Evolutionary conservation across 2,797 vertebrate genomes (phyloP).

Genomic region (Gadopsis bispinosus): DNA sequence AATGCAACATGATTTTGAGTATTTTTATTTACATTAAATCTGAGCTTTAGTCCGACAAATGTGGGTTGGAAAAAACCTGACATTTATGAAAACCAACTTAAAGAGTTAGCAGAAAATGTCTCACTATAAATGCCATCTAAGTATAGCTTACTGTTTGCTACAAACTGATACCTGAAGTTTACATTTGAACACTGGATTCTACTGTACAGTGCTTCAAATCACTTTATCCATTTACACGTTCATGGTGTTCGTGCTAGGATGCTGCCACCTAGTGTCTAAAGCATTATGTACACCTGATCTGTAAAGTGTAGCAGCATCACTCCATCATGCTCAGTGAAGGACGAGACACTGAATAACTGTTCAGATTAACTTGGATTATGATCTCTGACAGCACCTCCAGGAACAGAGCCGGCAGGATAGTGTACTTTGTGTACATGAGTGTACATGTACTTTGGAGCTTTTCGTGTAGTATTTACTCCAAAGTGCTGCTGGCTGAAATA

Average conservation of each 20-base stretch:
- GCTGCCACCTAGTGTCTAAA: conserved; percentile 70
- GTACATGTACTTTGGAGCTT: not conserved
- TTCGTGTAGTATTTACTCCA: not conserved
- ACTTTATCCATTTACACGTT: not conserved
- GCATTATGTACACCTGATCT: not conserved
- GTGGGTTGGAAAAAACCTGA: not conserved
- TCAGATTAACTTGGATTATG: not conserved
- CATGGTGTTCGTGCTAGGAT: conserved; percentile 18
- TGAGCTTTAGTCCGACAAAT: not conserved
- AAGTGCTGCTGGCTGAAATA: not conserved
- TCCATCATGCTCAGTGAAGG: not conserved
- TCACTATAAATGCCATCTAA: not conserved
- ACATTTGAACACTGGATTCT: not conserved
- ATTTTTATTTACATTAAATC: not conserved
- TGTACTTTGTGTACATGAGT: too few species aligned
- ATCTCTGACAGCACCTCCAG: conserved; percentile 20
- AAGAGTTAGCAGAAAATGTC: not conserved
- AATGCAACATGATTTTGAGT: not conserved
- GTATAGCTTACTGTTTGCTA: not conserved
- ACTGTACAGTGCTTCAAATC: too few species aligned
- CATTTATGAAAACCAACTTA: not conserved
- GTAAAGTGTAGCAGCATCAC: not conserved
- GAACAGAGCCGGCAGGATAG: not conserved
- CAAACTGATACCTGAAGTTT: not conserved
- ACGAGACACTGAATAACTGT: not conserved